Percentiles rank a stretch among this genome's conserved stretches.
Conservation (phyloP, 2,113 vertebrate species). For the Promerops cafer region DNA sequence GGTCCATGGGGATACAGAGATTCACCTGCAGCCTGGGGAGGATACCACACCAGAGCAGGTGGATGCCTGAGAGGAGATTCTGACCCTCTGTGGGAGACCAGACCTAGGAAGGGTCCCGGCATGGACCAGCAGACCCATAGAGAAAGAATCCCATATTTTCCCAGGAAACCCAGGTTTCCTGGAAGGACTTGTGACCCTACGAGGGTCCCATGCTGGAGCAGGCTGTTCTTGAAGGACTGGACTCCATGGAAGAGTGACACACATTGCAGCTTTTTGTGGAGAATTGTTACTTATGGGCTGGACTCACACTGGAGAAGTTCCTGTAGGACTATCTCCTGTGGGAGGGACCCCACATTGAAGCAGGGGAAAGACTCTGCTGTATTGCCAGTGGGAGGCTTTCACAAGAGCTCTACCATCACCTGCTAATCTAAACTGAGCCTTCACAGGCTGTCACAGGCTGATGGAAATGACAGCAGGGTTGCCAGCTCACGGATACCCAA, state of each 20-base stretch:
- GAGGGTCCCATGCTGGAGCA: not conserved
- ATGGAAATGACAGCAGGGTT: not conserved
- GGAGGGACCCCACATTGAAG: accelerated
- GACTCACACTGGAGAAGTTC: accelerated
- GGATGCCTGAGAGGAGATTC: not conserved
- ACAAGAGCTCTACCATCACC: not conserved
- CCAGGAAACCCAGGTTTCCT: not conserved
- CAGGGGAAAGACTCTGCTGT: not conserved
- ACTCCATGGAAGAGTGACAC: not conserved
- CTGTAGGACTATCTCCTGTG: accelerated
- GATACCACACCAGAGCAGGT: not conserved
- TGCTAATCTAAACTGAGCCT: not conserved
- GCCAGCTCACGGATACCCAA: not conserved
- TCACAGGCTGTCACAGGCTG: not conserved
- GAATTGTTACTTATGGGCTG: not conserved
- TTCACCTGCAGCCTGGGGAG: not conserved
- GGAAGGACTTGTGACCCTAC: not conserved
- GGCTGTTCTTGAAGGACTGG: not conserved
- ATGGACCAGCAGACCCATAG: not conserved
- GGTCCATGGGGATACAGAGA: no score
- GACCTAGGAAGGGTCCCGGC: not conserved
- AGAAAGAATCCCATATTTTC: not conserved
- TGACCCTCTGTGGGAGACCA: not conserved
- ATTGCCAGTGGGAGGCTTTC: not conserved
- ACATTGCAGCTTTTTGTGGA: not conserved